phyloP scores from a whole-genome alignment of 2,888 invertebrate genomes.

The Petrolisthes manimaculis region DNA sequence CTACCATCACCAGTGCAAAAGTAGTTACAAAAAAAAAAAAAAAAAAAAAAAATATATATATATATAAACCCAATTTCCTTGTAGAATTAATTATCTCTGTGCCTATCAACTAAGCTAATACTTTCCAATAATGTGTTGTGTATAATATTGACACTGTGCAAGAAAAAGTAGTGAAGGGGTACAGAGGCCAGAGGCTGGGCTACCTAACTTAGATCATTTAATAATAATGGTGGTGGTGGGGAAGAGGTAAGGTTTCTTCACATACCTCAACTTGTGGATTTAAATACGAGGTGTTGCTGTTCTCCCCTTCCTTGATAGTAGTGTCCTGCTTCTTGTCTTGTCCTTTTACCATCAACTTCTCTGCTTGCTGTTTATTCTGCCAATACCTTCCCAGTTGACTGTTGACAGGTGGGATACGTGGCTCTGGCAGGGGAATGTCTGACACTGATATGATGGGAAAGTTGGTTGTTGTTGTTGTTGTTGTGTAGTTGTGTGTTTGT shows the following conservation, averaged over 20 bases:
- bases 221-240: too few species aligned
- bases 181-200: too few species aligned
- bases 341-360: background rate
- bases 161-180: too few species aligned
- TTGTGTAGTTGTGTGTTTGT: too few species aligned
- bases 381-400: background rate
- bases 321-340: background rate
- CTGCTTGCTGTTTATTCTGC: background rate
- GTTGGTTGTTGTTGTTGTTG: background rate
- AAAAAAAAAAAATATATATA: slow-evolving; percentile 5
- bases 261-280: too few species aligned
- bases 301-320: too few species aligned
- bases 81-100: background rate
- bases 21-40: background rate
- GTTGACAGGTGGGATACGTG: background rate
- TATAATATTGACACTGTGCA: too few species aligned
- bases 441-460: background rate
- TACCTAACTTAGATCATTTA: too few species aligned
- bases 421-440: background rate
- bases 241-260: too few species aligned
- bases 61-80: background rate
- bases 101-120: background rate
- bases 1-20: too few species aligned
- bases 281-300: too few species aligned
- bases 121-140: background rate